A percentile compares a stretch with the other conserved stretches of the same genome.
These are phyloP conservation scores for Hirundichthys speculiger DNA, from an alignment of 2,113 vertebrate genomes.

Conservation along the genomic window DNA sequence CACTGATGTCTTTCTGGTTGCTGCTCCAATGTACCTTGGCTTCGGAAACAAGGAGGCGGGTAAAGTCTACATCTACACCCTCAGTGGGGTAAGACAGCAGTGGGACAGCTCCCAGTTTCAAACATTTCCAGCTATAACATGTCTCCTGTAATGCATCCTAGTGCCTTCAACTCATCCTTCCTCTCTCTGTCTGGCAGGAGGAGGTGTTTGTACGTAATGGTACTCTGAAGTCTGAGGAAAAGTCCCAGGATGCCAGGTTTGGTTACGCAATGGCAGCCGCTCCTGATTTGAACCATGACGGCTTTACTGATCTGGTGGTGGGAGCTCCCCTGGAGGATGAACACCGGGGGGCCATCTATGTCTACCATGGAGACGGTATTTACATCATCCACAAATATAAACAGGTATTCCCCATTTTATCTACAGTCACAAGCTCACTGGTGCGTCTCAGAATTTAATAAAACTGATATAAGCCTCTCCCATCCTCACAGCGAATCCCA, in stretches of 20 bases:
- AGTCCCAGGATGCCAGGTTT: conserved; percentile 88
- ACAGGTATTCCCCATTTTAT: conserved; percentile 77
- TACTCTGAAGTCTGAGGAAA: conserved; percentile 81
- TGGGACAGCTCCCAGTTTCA: neutral
- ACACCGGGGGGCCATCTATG: conserved; percentile 89
- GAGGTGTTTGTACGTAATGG: conserved; percentile 82
- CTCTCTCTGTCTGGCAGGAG: conserved; percentile 59
- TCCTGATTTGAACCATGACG: conserved; percentile 91
- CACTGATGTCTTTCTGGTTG: conserved; percentile 91
- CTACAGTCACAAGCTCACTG: neutral
- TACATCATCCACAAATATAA: conserved; percentile 80
- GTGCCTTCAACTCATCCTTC: neutral
- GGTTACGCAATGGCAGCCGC: conserved; percentile 87
- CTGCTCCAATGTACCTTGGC: conserved; percentile 93
- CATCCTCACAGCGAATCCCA: conserved; percentile 82
- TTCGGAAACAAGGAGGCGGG: conserved; percentile 90
- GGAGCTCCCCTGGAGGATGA: conserved; percentile 93
- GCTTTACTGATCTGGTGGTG: conserved; percentile 85
- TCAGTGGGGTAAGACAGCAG: conserved; percentile 84
- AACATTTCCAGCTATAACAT: neutral
- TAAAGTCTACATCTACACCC: conserved; percentile 88
- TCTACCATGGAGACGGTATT: conserved; percentile 85
- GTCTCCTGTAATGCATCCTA: neutral
- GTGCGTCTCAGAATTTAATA: conserved; percentile 22
- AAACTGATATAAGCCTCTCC: conserved; percentile 14